Evolutionary conservation across 2,113 vertebrate genomes (phyloP).

Genomic region (Thamnaconus septentrionalis): DNA sequence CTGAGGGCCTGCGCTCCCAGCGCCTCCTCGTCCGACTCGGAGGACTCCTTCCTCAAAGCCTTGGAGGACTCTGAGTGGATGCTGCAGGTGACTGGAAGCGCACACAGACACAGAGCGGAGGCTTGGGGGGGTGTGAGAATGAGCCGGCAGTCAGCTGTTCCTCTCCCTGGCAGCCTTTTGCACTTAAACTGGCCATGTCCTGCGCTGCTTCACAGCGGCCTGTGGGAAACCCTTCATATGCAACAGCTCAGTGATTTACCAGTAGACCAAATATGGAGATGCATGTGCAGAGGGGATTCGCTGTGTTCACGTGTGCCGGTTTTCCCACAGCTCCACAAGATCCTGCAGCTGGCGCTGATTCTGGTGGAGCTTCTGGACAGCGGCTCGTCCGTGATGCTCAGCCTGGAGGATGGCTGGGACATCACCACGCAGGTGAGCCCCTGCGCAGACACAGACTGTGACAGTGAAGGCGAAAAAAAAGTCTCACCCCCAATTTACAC

Average conservation of each 20-base stretch:
- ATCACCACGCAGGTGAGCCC: constrained; percentile 90
- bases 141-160: constrained; percentile 15
- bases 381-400: constrained; percentile 92
- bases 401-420: constrained; percentile 98
- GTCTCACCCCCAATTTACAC: too few relatives aligned
- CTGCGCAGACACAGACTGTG: constrained; percentile 5
- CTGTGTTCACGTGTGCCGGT: constrained; percentile 47
- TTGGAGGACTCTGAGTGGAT: constrained; percentile 97
- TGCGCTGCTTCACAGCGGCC: constrained; percentile 35
- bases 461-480: constrained; percentile 6
- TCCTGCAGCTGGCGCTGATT: constrained; percentile 89
- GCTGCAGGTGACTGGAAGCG: constrained; percentile 81
- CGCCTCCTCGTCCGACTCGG: constrained; percentile 82
- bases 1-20: constrained; percentile 94
- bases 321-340: constrained; percentile 87
- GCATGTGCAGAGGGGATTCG: constrained; percentile 30
- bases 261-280: constrained; percentile 33
- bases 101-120: neutral
- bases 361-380: constrained; percentile 92
- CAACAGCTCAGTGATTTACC: constrained; percentile 21
- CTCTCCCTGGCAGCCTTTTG: neutral
- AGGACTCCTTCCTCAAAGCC: constrained; percentile 90
- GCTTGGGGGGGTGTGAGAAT: neutral
- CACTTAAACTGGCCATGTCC: constrained; percentile 33
- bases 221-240: constrained; percentile 43